Evolutionary conservation across 2,797 vertebrate species (phyloP), one percentile per base, ranked within the genome.

Genomic region (Zenarchopterus dispar): DNA sequence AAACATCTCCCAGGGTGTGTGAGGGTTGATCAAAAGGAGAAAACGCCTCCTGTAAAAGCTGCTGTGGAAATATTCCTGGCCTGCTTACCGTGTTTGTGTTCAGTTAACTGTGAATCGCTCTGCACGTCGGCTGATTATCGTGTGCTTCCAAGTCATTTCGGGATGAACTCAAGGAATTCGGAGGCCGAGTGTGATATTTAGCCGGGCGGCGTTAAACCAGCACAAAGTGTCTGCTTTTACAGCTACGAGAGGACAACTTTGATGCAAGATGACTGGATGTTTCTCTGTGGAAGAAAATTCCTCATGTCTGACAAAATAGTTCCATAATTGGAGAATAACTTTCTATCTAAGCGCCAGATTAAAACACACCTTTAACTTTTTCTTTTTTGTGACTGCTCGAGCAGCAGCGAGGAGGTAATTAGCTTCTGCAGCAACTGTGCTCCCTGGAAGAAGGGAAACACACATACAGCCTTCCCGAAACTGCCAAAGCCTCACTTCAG

Each of bases 91-190:
- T 16, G 24, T 73, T 62, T 57, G 11, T 44, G 42, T 63, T 77
- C 2, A 0, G 36, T 57, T 72, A 16, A 51, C 44, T 64, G 58
- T 53, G 21, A 45, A 53, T 15, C 4, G 7, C 39, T 47, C 41
- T 54, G 62, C 49, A 21, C 18, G 31, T 55, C 46, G 51, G 55
- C 60, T 84, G 80, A 86, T 89, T 84, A 84, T 85, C 81, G 55
- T 52, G 58, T 49, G 41, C 59, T 52, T 78, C 66, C 8, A 44
- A 79, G 75, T 79, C 31, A 23, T 78, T 80, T 86, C 66, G 59
- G 66, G 74, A 80, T 75, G 69, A 70, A 63, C 69, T 70, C 24
- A 42, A 76, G 72, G 87, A 86, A 91, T 92, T 84, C 62, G 22
- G 71, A 73, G 6, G 46, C 19, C 15, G 15, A 31, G 69, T 75